Evolutionary conservation across 1,140 invertebrate species (phyloP).

Genomic region (Magallana gigas): DNA sequence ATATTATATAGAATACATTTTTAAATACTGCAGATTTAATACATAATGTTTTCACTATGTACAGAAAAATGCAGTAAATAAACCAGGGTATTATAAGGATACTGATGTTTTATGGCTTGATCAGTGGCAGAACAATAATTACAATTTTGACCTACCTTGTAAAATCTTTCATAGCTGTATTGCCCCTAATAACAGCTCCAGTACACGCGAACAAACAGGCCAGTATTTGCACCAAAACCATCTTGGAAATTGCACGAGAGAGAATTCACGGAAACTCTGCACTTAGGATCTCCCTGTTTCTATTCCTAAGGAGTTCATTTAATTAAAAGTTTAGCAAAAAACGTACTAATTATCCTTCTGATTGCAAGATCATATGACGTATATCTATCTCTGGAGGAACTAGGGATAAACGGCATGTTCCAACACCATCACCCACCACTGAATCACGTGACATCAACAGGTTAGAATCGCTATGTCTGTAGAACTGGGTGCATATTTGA

Average conservation of each 20-base stretch:
- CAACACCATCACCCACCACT: background rate
- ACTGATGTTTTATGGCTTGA: no score
- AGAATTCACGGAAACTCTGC: background rate
- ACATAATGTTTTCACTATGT: no score
- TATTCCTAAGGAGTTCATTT: background rate
- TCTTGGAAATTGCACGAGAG: background rate
- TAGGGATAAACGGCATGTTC: constrained; percentile 17
- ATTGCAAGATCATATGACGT: constrained; percentile 9
- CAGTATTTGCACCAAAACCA: background rate
- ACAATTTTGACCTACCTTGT: background rate
- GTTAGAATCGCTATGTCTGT: background rate
- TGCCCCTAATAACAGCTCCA: background rate
- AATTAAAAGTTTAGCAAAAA: background rate
- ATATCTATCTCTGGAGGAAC: background rate
- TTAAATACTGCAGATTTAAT: no score
- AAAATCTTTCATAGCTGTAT: background rate
- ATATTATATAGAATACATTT: no score
- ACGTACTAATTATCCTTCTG: constrained; percentile 6
- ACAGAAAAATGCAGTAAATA: no score
- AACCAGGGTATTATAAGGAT: no score
- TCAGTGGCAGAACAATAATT: no score
- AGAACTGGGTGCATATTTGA: background rate
- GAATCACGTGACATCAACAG: constrained; percentile 10
- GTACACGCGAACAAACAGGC: background rate
- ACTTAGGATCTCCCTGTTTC: background rate